Percentiles rank a stretch among this genome's conserved stretches.
phyloP scores from a whole-genome alignment of 2,113 vertebrate species.

The Acinonyx jubatus region DNA sequence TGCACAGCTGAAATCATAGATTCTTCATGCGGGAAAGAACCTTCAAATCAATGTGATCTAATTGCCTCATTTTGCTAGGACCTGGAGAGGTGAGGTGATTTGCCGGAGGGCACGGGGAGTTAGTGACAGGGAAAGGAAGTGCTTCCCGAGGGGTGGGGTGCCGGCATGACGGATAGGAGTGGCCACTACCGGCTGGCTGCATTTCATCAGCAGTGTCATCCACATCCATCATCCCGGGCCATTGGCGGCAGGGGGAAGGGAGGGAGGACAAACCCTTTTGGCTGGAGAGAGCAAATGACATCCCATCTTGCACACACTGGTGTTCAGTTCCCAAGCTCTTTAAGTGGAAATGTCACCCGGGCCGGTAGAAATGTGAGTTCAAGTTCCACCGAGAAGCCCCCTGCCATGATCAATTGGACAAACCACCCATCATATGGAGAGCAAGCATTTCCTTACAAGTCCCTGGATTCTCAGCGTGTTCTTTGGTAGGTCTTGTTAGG shows the following conservation, averaged over 20 bases:
- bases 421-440: neutral
- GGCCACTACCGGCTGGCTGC: neutral
- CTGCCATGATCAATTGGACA: neutral
- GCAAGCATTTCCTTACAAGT: neutral
- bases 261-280: neutral
- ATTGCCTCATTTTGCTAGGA: constrained; percentile 68
- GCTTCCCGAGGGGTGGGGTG: neutral
- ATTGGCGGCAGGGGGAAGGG: neutral
- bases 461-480: neutral
- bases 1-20: constrained; percentile 65
- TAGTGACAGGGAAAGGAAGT: neutral
- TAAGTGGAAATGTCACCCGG: neutral
- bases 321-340: neutral
- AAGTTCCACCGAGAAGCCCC: neutral
- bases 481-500: neutral
- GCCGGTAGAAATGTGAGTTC: neutral
- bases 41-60: constrained; percentile 63
- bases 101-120: neutral
- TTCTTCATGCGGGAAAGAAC: constrained; percentile 55
- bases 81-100: constrained; percentile 44
- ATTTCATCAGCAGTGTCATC: neutral
- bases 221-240: neutral
- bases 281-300: neutral
- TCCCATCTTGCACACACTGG: neutral
- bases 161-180: neutral